phyloP scores from a whole-genome alignment of 2,797 vertebrate species.

The Australoheros facetus region DNA sequence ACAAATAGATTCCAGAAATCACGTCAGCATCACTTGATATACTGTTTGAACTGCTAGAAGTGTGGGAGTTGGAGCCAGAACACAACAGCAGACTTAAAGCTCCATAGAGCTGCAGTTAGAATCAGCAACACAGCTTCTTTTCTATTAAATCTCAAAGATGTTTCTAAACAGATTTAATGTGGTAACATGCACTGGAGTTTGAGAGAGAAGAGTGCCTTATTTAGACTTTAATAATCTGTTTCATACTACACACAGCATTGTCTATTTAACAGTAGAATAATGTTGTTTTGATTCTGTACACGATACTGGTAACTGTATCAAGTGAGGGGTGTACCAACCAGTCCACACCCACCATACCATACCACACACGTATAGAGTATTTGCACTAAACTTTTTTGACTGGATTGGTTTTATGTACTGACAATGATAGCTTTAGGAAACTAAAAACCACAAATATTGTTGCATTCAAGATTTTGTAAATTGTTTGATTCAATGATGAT shows the following conservation, averaged over 20 bases:
- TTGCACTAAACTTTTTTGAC: slow-evolving; percentile 17
- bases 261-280: slow-evolving; percentile 7
- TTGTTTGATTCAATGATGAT: background rate
- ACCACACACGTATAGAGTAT: background rate
- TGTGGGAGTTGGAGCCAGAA: background rate
- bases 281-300: slow-evolving; percentile 13
- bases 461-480: background rate
- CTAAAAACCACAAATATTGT: background rate
- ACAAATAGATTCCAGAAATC: background rate
- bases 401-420: slow-evolving; percentile 6
- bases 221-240: slow-evolving; percentile 1
- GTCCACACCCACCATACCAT: background rate
- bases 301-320: background rate
- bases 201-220: background rate
- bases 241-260: background rate
- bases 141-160: background rate
- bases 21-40: background rate
- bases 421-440: slow-evolving; percentile 4
- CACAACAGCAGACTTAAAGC: background rate
- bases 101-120: background rate
- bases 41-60: background rate
- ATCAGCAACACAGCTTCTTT: background rate
- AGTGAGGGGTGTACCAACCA: background rate
- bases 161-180: background rate
- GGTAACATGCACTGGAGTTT: slow-evolving; percentile 14